Conservation (phyloP, 2,113 vertebrate species). For the Leucopternis melanops region DNA sequence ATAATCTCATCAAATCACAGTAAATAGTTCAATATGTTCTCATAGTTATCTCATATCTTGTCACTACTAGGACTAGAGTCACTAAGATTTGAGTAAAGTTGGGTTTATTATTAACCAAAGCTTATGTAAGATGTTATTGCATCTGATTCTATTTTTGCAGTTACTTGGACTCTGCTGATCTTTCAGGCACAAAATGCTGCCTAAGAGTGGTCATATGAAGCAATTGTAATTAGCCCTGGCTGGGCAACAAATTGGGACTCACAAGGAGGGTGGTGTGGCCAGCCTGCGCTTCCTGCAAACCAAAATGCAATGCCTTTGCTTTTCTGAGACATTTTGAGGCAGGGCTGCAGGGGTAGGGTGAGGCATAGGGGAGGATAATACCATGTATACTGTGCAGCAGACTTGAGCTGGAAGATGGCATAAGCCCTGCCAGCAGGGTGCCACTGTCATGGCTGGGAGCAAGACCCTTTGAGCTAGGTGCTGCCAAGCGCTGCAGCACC, state of each 20-base stretch:
- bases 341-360: not conserved
- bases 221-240: not conserved
- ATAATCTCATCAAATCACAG: not conserved
- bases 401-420: not conserved
- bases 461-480: not conserved
- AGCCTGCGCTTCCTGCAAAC: not conserved
- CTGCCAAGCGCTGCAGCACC: not conserved
- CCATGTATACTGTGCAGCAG: accelerated
- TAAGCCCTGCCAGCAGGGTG: not conserved
- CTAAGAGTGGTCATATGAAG: not conserved
- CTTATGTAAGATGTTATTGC: constrained; percentile 32
- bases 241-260: not conserved
- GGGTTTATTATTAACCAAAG: constrained; percentile 36
- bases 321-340: not conserved
- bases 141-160: constrained; percentile 31
- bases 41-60: not conserved
- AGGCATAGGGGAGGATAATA: accelerated
- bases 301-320: not conserved
- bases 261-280: not conserved
- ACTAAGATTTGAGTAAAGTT: constrained; percentile 37
- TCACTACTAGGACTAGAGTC: not conserved
- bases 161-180: not conserved
- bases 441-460: not conserved
- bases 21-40: not conserved
- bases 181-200: not conserved